Evolutionary conservation across 2,113 vertebrate genomes (phyloP).

Genomic region (Trichomycterus rosablanca): DNA sequence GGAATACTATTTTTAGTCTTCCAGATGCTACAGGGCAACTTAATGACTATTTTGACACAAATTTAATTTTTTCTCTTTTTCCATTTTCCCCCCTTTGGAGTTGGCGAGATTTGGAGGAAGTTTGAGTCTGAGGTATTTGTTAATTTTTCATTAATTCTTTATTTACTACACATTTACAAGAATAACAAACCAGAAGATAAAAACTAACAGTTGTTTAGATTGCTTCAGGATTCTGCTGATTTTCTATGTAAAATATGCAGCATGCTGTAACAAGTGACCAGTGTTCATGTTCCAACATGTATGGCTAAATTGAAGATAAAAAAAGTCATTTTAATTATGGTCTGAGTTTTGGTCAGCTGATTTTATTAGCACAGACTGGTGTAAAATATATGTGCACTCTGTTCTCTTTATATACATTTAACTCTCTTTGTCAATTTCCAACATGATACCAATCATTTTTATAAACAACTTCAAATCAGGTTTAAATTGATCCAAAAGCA

Average conservation of each 20-base stretch:
- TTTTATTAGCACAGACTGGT: too few species aligned
- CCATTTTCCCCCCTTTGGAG: neutral
- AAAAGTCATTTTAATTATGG: too few species aligned
- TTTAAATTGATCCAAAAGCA: too few species aligned
- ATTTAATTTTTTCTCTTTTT: neutral
- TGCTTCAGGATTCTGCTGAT: neutral
- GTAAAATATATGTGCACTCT: too few species aligned
- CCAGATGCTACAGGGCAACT: too few species aligned
- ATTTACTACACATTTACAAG: neutral
- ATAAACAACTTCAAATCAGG: too few species aligned
- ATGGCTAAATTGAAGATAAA: neutral
- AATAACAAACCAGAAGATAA: neutral
- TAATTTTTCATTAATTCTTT: constrained; percentile 1
- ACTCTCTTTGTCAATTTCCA: too few species aligned
- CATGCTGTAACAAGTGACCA: constrained; percentile 36
- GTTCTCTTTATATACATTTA: too few species aligned
- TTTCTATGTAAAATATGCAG: constrained; percentile 23
- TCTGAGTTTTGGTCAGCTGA: too few species aligned
- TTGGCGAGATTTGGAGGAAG: neutral
- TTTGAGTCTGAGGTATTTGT: neutral
- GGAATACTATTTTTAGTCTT: too few species aligned
- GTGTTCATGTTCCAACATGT: constrained; percentile 30
- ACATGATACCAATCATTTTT: too few species aligned
- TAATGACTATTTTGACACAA: too few species aligned
- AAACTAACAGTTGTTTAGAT: neutral